phyloP scores from a whole-genome alignment of 2,113 vertebrate species.

The Chloropsis hardwickii region DNA sequence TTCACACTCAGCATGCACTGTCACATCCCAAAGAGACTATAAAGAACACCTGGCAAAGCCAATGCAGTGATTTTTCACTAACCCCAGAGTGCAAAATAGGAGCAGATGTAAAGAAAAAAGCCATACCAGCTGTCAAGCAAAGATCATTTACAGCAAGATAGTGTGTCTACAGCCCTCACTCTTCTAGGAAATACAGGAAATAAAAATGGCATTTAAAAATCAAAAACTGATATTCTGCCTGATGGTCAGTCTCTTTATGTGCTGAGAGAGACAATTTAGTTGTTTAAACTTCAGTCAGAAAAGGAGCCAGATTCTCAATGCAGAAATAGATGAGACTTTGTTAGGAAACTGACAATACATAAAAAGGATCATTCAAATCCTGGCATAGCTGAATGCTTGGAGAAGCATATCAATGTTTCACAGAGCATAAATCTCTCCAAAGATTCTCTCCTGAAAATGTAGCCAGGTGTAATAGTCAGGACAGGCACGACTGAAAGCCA shows the following conservation, averaged over 20 bases:
- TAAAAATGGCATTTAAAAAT: not conserved
- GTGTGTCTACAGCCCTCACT: not conserved
- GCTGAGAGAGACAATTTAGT: not conserved
- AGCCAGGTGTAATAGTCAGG: not conserved
- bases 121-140: not conserved
- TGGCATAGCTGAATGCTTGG: not conserved
- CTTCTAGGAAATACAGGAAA: not conserved
- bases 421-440: not conserved
- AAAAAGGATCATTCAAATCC: not conserved
- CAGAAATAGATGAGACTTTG: not conserved
- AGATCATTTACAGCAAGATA: not conserved
- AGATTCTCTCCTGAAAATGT: not conserved
- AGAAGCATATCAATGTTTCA: not conserved
- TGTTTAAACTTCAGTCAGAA: not conserved
- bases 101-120: not conserved
- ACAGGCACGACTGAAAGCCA: not conserved
- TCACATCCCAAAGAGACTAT: not conserved
- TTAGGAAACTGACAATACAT: not conserved
- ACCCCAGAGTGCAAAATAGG: not conserved
- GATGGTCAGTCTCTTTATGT: not conserved
- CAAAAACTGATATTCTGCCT: not conserved
- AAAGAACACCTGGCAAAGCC: not conserved
- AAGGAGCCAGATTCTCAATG: not conserved
- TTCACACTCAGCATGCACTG: fast-evolving
- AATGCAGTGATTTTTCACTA: not conserved